phyloP scores from a whole-genome alignment of 2,113 vertebrate genomes.

The Carettochelys insculpta region DNA sequence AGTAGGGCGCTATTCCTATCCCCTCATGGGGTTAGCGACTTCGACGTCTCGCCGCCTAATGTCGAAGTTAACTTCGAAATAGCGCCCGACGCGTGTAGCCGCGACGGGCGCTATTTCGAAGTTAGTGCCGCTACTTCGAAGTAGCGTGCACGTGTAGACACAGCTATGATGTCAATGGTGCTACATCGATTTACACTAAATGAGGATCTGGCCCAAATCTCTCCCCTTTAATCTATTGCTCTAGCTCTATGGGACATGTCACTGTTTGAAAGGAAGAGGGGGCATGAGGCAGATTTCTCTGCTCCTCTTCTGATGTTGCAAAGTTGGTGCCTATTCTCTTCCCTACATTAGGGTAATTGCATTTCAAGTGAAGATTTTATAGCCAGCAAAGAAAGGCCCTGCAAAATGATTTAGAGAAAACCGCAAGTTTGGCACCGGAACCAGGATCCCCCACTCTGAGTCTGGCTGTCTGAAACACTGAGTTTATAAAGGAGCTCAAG shows the following conservation, averaged over 20 bases:
- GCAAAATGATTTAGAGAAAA: slow-evolving; percentile 67
- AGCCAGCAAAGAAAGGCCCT: slow-evolving; percentile 59
- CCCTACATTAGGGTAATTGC: slow-evolving; percentile 30
- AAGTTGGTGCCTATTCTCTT: background rate
- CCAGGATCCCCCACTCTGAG: slow-evolving; percentile 15
- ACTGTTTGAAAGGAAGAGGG: background rate
- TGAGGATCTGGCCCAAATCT: background rate
- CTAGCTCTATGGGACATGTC: background rate
- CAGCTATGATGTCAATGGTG: background rate
- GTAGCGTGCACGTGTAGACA: too few species aligned
- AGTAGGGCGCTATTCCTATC: too few species aligned
- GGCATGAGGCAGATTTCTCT: slow-evolving; percentile 18
- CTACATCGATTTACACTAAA: background rate
- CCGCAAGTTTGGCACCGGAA: slow-evolving; percentile 60
- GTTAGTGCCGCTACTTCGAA: too few species aligned
- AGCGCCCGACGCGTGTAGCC: too few species aligned
- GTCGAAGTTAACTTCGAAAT: too few species aligned
- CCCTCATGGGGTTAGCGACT: too few species aligned
- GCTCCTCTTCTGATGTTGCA: background rate
- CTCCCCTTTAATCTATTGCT: background rate
- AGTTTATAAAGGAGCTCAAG: slow-evolving; percentile 3
- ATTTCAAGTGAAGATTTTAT: slow-evolving; percentile 57
- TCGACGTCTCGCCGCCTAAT: too few species aligned
- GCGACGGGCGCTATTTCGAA: too few species aligned
- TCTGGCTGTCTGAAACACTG: slow-evolving; percentile 50